A percentile compares a stretch with the other conserved stretches of the same genome.
Evolutionary conservation across 2,888 invertebrate species (phyloP).

Genomic region (Zygaena filipendulae): DNA sequence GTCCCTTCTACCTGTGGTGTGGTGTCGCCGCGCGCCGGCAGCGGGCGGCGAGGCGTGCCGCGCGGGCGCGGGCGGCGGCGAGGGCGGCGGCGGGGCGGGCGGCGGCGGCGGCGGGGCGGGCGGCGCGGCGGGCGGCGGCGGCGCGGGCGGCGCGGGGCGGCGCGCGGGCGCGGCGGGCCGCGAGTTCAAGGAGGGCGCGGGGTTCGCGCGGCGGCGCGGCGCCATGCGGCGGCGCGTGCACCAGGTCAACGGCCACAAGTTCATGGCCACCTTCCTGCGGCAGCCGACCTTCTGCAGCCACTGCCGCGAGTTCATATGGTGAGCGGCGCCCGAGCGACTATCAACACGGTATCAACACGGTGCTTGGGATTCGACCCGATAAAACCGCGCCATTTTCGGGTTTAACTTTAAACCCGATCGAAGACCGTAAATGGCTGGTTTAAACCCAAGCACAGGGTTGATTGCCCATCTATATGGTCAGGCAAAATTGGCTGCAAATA

Average conservation of each 20-base stretch:
- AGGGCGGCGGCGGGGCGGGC: constrained; percentile 14
- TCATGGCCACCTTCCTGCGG: constrained; percentile 98
- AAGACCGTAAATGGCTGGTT: too few relatives aligned
- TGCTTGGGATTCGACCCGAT: too few relatives aligned
- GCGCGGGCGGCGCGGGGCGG: constrained; percentile 24
- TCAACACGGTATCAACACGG: too few relatives aligned
- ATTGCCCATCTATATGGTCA: too few relatives aligned
- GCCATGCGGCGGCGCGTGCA: constrained; percentile 98
- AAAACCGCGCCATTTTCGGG: too few relatives aligned
- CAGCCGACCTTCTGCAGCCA: constrained; percentile 99
- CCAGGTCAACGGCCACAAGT: constrained; percentile 98
- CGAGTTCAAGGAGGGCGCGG: constrained; percentile 96
- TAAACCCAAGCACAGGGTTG: too few relatives aligned
- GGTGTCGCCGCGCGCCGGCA: too few relatives aligned
- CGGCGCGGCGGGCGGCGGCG: constrained; percentile 19
- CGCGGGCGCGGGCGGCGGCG: background rate
- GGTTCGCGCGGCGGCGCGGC: constrained; percentile 94
- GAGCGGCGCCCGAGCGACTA: too few relatives aligned
- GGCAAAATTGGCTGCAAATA: too few relatives aligned
- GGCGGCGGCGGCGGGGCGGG: constrained; percentile 20
- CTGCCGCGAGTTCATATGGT: constrained; percentile 99
- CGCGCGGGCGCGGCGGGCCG: constrained; percentile 45
- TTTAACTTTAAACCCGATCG: too few relatives aligned
- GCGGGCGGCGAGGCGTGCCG: too few relatives aligned
- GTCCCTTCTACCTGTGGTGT: too few relatives aligned